A percentile compares a stretch with the other conserved stretches of the same genome.
Conservation (phyloP, 1,140 invertebrate species). For the Hycleus phaleratus region DNA sequence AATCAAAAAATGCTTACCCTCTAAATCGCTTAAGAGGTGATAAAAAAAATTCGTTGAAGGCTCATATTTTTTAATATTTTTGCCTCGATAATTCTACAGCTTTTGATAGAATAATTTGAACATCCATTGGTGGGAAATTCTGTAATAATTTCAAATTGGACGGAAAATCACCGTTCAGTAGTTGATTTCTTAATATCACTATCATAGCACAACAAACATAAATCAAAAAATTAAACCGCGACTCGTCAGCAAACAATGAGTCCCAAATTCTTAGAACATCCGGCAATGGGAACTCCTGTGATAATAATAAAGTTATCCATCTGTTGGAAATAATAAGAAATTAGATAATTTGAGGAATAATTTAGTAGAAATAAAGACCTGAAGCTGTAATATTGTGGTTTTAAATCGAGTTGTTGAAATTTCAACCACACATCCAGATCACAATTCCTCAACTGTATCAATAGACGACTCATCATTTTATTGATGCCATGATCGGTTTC, state of each 20-base stretch:
- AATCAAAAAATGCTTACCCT: too few species aligned
- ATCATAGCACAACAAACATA: slow-evolving; percentile 95
- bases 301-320: slow-evolving; percentile 93
- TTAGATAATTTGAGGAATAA: neutral
- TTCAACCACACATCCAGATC: slow-evolving; percentile 71
- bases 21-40: neutral
- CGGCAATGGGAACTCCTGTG: slow-evolving; percentile 95
- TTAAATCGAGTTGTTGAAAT: slow-evolving; percentile 74
- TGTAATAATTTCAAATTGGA: slow-evolving; percentile 89
- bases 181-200: slow-evolving; percentile 74
- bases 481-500: slow-evolving; percentile 86
- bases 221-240: slow-evolving; percentile 84
- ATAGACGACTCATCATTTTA: slow-evolving; percentile 73
- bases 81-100: slow-evolving; percentile 46
- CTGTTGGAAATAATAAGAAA: slow-evolving; percentile 44
- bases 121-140: slow-evolving; percentile 71
- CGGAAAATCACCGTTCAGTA: slow-evolving; percentile 82
- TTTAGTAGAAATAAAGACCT: slow-evolving; percentile 45
- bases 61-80: slow-evolving; percentile 12
- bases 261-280: slow-evolving; percentile 96
- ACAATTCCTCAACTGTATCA: slow-evolving; percentile 63
- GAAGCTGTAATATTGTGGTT: slow-evolving; percentile 94
- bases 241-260: slow-evolving; percentile 81
- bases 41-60: neutral
- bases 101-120: slow-evolving; percentile 58